phyloP scores from a whole-genome alignment of 1,140 invertebrate species.

The Neodiprion pinetum region DNA sequence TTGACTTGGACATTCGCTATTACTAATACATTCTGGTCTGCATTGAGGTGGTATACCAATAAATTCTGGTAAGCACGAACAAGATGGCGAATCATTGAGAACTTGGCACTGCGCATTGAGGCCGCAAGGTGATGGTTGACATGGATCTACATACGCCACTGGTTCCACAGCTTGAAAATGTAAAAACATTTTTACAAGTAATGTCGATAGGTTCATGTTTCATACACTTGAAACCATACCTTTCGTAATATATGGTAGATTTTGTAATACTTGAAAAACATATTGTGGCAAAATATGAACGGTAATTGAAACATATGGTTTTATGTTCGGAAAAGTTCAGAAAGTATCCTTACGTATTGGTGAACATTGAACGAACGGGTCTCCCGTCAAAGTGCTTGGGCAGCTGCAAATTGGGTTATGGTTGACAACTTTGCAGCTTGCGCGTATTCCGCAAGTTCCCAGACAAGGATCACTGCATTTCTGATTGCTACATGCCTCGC shows the following conservation, averaged over 20 bases:
- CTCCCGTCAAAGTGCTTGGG: slow-evolving; percentile 62
- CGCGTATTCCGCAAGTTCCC: slow-evolving; percentile 68
- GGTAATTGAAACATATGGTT: not conserved
- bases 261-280: slow-evolving; percentile 25
- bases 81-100: slow-evolving; percentile 49
- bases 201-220: slow-evolving; percentile 21
- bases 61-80: slow-evolving; percentile 55
- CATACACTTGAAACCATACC: slow-evolving; percentile 9
- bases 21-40: slow-evolving; percentile 59
- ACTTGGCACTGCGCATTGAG: slow-evolving; percentile 63
- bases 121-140: slow-evolving; percentile 65
- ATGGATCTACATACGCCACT: slow-evolving; percentile 47
- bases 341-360: slow-evolving; percentile 34
- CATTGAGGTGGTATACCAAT: slow-evolving; percentile 59
- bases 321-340: not conserved
- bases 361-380: slow-evolving; percentile 66
- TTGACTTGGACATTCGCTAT: slow-evolving; percentile 53
- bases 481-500: slow-evolving; percentile 65
- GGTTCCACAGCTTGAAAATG: slow-evolving; percentile 37
- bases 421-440: slow-evolving; percentile 66
- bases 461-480: slow-evolving; percentile 69
- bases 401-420: slow-evolving; percentile 69
- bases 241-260: slow-evolving; percentile 14
- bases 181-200: slow-evolving; percentile 20
- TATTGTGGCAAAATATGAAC: slow-evolving; percentile 28